Evolutionary conservation across 2,113 vertebrate genomes (phyloP).

Genomic region (Centropus bengalensis): DNA sequence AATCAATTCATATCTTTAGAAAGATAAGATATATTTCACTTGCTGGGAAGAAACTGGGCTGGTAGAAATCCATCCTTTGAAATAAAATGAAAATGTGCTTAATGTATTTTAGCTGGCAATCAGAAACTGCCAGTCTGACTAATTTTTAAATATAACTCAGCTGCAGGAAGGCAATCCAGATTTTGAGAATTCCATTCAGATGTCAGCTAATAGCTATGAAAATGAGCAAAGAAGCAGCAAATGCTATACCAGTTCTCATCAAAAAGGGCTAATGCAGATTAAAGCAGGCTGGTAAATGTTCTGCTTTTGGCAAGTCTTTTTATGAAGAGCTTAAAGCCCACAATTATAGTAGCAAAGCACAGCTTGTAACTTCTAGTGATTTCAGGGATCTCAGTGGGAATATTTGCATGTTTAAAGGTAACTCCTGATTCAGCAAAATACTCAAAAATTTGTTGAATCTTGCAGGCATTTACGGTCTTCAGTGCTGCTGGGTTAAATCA

Average conservation of each 20-base stretch:
- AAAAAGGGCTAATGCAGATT: neutral
- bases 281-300: neutral
- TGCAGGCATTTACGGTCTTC: neutral
- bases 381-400: neutral
- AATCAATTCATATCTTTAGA: neutral
- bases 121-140: neutral
- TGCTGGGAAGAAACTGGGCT: neutral
- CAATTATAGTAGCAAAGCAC: neutral
- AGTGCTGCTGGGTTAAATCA: neutral
- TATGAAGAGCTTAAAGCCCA: neutral
- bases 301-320: neutral
- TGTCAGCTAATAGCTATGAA: neutral
- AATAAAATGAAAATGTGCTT: conserved; percentile 10
- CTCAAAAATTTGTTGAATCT: neutral
- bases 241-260: neutral
- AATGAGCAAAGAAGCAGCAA: neutral
- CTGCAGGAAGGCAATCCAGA: neutral
- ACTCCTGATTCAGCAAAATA: neutral
- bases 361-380: neutral
- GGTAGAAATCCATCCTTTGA: neutral
- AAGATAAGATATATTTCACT: neutral
- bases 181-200: neutral
- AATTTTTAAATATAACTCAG: neutral
- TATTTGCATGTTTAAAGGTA: neutral
- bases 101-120: neutral